These are phyloP conservation scores for Naso thynnoides DNA, from an alignment of 2,797 vertebrate species.

Conservation along the genomic window DNA sequence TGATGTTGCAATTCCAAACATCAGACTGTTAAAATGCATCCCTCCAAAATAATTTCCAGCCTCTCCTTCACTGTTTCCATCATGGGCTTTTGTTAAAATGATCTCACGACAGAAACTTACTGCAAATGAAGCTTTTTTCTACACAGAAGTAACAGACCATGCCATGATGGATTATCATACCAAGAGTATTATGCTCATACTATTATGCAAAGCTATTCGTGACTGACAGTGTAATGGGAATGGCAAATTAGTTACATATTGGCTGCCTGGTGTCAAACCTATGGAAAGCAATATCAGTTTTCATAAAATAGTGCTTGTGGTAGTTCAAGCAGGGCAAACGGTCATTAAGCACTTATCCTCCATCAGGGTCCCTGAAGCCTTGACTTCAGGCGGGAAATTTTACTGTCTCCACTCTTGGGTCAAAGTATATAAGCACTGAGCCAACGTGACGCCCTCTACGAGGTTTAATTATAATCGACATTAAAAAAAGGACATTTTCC, in stretches of 20 bases:
- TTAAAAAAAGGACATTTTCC: background rate
- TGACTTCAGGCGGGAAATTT: background rate
- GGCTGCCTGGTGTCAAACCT: conserved; percentile 25
- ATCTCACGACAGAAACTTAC: conserved; percentile 9
- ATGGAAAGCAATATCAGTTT: conserved; percentile 27
- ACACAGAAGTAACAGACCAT: conserved; percentile 27
- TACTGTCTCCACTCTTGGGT: background rate
- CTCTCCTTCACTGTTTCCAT: background rate
- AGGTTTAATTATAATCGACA: background rate
- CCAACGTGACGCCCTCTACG: too few species aligned
- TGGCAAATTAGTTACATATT: conserved; percentile 43
- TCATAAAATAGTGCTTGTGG: conserved; percentile 34
- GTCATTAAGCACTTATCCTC: conserved; percentile 6
- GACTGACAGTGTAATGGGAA: conserved; percentile 44
- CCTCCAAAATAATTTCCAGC: conserved; percentile 6
- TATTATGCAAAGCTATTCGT: conserved; percentile 50
- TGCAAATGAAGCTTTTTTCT: conserved; percentile 8
- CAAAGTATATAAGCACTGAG: background rate
- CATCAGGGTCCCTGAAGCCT: background rate
- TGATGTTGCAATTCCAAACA: conserved; percentile 1
- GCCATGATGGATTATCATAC: conserved; percentile 57
- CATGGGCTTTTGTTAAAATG: conserved; percentile 25
- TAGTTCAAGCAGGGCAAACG: background rate
- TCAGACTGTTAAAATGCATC: background rate
- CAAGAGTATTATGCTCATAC: conserved; percentile 31